A percentile compares a stretch with the other conserved stretches of the same genome.
Conservation (phyloP, 1,140 invertebrate species). For the Asbolus verrucosus region DNA sequence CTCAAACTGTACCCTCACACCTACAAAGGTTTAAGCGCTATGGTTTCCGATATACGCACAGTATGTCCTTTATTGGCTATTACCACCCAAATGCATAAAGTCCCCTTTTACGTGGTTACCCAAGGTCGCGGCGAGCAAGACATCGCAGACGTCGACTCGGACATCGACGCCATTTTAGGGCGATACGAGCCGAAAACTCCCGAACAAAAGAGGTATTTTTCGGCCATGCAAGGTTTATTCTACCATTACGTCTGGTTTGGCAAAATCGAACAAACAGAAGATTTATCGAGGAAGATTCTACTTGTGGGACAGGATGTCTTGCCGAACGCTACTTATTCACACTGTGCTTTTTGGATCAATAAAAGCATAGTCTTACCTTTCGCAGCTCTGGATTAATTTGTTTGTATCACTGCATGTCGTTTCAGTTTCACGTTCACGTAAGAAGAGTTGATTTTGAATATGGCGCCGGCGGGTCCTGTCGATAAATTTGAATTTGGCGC, state of each 20-base stretch:
- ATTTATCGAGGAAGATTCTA: slow-evolving; percentile 69
- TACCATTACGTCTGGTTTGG: slow-evolving; percentile 84
- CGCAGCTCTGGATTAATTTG: slow-evolving; percentile 71
- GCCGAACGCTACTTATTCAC: slow-evolving; percentile 72
- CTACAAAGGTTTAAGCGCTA: slow-evolving; percentile 73
- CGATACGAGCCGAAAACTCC: slow-evolving; percentile 77
- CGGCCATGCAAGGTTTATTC: slow-evolving; percentile 84
- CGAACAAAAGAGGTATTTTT: slow-evolving; percentile 78
- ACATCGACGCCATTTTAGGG: slow-evolving; percentile 83
- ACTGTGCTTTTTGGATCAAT: slow-evolving; percentile 81
- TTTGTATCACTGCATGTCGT: background rate
- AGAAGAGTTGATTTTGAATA: too few relatives aligned
- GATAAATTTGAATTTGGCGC: background rate
- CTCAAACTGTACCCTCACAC: slow-evolving; percentile 75
- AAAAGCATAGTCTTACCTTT: slow-evolving; percentile 80
- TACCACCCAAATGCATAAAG: slow-evolving; percentile 69
- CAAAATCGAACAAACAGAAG: slow-evolving; percentile 70
- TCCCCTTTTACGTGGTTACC: slow-evolving; percentile 81
- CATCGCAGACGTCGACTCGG: slow-evolving; percentile 74
- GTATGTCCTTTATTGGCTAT: slow-evolving; percentile 80
- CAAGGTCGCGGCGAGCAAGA: slow-evolving; percentile 69
- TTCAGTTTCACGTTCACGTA: too few relatives aligned
- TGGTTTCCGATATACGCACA: slow-evolving; percentile 84
- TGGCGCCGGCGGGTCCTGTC: background rate
- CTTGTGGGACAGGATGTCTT: slow-evolving; percentile 77